These are phyloP conservation scores for Lineus longissimus DNA, from an alignment of 1,140 invertebrate species.

Conservation along the genomic window DNA sequence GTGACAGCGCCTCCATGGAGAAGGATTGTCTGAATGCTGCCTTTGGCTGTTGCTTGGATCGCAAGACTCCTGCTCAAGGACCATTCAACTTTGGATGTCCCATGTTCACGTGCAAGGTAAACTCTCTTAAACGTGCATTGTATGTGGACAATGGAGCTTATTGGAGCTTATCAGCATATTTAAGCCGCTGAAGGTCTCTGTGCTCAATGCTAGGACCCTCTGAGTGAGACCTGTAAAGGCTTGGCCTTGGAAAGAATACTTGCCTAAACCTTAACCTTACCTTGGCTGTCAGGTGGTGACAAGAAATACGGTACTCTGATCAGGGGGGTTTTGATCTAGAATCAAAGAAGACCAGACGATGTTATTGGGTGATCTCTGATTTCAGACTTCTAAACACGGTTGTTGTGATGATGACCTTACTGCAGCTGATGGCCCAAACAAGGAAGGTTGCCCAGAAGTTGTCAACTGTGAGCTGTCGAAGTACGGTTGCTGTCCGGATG, in stretches of 20 bases:
- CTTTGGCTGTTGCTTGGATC: constrained; percentile 54
- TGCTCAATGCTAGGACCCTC: no score
- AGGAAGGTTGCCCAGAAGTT: constrained; percentile 29
- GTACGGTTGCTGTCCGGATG: constrained; percentile 43
- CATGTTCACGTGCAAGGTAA: constrained; percentile 4
- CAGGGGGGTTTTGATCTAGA: no score
- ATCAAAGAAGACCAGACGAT: no score
- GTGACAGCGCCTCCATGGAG: constrained; percentile 15
- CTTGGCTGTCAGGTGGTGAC: no score
- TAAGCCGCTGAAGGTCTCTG: no score
- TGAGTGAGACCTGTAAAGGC: no score
- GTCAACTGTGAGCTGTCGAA: neutral
- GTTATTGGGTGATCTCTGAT: neutral
- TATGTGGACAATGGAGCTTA: no score
- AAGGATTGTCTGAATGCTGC: constrained; percentile 9
- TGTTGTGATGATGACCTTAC: constrained; percentile 42
- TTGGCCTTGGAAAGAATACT: no score
- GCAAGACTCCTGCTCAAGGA: constrained; percentile 46
- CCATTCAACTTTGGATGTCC: constrained; percentile 44
- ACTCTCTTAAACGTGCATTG: no score
- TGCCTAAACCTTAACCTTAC: no score
- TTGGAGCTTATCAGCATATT: no score
- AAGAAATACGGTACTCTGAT: no score
- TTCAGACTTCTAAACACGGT: constrained; percentile 18
- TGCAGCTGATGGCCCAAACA: constrained; percentile 31